Conservation (phyloP, 1,140 invertebrate species). For the Bombus vancouverensis region DNA sequence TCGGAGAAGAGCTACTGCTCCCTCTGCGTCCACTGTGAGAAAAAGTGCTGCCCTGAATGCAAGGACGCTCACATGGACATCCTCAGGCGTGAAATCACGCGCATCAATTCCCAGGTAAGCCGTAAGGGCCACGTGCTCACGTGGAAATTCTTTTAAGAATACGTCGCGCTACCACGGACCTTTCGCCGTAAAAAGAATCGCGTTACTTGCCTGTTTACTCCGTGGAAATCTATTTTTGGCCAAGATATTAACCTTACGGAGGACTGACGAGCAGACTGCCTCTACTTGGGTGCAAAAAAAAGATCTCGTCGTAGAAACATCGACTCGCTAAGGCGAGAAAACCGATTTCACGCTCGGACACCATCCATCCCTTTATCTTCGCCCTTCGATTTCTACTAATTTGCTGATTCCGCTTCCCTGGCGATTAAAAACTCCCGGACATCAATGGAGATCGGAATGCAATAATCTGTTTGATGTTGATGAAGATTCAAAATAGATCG, state of each 20-base stretch:
- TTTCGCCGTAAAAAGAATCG: background rate
- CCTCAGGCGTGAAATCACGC: slow-evolving; percentile 94
- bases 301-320: background rate
- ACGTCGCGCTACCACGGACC: background rate
- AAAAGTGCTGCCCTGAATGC: slow-evolving; percentile 95
- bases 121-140: too few species aligned
- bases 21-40: slow-evolving; percentile 96
- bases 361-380: too few species aligned
- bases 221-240: background rate
- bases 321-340: background rate
- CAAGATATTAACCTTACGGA: too few species aligned
- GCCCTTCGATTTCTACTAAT: background rate
- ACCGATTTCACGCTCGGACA: background rate
- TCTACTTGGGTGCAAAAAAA: background rate
- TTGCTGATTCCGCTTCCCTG: background rate
- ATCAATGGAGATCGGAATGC: background rate
- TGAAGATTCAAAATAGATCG: background rate
- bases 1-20: slow-evolving; percentile 96
- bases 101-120: slow-evolving; percentile 96
- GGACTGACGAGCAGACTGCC: background rate
- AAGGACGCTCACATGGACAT: slow-evolving; percentile 98
- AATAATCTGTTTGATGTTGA: background rate
- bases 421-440: background rate
- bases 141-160: background rate
- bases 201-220: background rate